phyloP scores from a whole-genome alignment of 2,888 invertebrate species.

The Boloria euphrosyne region DNA sequence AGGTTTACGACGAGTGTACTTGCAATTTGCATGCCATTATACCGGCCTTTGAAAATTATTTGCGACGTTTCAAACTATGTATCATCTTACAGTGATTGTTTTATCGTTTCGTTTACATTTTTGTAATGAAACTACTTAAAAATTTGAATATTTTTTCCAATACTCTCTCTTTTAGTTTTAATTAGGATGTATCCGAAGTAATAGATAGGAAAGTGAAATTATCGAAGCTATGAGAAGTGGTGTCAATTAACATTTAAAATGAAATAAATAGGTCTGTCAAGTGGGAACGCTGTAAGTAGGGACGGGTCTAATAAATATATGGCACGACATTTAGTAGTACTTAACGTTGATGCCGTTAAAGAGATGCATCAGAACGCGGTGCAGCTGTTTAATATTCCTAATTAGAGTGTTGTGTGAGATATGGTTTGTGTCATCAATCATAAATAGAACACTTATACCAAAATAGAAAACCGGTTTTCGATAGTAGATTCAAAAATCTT shows the following conservation, averaged over 20 bases:
- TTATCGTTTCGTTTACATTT: not conserved
- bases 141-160: slow-evolving; percentile 33
- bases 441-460: slow-evolving; percentile 7
- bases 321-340: slow-evolving; percentile 73
- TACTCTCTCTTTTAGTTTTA: slow-evolving; percentile 38
- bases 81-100: slow-evolving; percentile 43
- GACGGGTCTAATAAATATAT: slow-evolving; percentile 67
- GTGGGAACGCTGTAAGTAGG: slow-evolving; percentile 57
- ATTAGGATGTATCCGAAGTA: slow-evolving; percentile 34
- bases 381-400: slow-evolving; percentile 69
- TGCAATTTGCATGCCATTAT: slow-evolving; percentile 29
- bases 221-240: slow-evolving; percentile 65
- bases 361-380: slow-evolving; percentile 68
- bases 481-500: not conserved
- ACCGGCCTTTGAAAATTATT: slow-evolving; percentile 19
- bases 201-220: slow-evolving; percentile 50
- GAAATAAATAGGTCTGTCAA: slow-evolving; percentile 56
- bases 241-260: slow-evolving; percentile 62
- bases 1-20: slow-evolving; percentile 30
- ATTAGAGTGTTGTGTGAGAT: slow-evolving; percentile 59
- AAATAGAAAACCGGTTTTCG: not conserved
- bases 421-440: slow-evolving; percentile 38
- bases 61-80: slow-evolving; percentile 19
- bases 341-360: slow-evolving; percentile 71
- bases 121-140: not conserved